phyloP scores from a whole-genome alignment of 2,797 vertebrate species.

The Sebastes variabilis region DNA sequence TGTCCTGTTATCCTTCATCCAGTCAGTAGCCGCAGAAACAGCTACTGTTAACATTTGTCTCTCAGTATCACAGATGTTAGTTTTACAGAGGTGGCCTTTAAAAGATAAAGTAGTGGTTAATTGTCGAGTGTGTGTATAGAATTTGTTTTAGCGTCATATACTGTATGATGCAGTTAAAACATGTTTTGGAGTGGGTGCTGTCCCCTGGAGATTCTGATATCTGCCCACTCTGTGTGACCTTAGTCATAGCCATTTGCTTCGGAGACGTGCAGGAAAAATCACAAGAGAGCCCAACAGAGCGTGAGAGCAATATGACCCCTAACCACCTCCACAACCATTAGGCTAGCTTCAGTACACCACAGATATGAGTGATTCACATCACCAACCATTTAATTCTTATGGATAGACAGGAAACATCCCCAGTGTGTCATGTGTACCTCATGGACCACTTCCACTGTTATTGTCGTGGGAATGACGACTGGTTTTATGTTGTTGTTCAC shows the following conservation, averaged over 20 bases:
- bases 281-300: conserved; percentile 2
- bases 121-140: not conserved
- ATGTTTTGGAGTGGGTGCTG: not conserved
- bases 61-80: not conserved
- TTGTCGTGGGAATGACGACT: not conserved
- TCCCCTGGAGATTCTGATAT: conserved; percentile 10
- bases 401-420: conserved; percentile 7
- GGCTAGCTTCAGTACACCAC: conserved; percentile 11
- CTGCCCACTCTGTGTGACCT: not conserved
- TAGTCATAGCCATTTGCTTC: conserved; percentile 9
- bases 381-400: not conserved
- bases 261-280: conserved; percentile 23
- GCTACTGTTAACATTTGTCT: not conserved
- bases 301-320: conserved; percentile 28
- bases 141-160: not conserved
- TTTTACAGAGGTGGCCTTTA: not conserved
- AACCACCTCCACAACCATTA: conserved; percentile 33
- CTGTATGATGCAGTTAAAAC: not conserved
- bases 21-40: not conserved
- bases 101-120: not conserved
- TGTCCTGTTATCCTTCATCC: not conserved
- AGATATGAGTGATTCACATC: conserved; percentile 54
- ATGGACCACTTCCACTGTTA: conserved; percentile 34
- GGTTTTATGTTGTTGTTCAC: not conserved
- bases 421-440: conserved; percentile 57